phyloP scores from a whole-genome alignment of 2,113 vertebrate species.

The Mesitornis unicolor region DNA sequence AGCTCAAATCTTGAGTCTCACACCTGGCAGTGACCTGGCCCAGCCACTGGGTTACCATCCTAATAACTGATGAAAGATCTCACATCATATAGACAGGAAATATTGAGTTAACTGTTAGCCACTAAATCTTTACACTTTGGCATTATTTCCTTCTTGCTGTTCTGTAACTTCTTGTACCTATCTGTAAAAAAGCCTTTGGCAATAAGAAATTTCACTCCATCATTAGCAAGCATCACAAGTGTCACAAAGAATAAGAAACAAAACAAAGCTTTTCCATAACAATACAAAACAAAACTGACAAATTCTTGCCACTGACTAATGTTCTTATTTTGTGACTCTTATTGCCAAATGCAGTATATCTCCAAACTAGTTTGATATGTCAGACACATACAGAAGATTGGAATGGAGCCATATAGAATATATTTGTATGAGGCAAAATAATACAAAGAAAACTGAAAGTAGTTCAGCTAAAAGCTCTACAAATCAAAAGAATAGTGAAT shows the following conservation, averaged over 20 bases:
- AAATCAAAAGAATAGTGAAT: not conserved
- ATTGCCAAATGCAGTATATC: conserved; percentile 7
- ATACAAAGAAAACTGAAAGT: not conserved
- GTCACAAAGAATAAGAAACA: not conserved
- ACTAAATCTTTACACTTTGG: not conserved
- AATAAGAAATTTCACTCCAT: conserved; percentile 1
- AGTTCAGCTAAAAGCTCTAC: not conserved
- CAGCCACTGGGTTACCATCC: not conserved
- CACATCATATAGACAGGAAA: not conserved
- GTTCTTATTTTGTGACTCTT: not conserved
- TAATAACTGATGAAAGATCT: not conserved
- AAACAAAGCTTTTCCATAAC: not conserved
- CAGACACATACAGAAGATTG: not conserved
- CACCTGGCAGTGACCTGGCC: not conserved
- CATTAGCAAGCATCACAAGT: not conserved
- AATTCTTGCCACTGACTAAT: not conserved
- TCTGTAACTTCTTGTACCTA: not conserved
- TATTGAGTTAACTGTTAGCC: not conserved
- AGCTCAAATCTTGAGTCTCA: not conserved
- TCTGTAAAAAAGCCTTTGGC: not conserved
- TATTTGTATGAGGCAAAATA: not conserved
- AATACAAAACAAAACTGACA: not conserved
- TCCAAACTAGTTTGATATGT: conserved; percentile 1
- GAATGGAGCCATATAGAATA: not conserved
- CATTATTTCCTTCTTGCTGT: not conserved